Base-by-base conservation (phyloP, 92 coral and sea anemone species). In the Phenganax stokvisi region DNA sequence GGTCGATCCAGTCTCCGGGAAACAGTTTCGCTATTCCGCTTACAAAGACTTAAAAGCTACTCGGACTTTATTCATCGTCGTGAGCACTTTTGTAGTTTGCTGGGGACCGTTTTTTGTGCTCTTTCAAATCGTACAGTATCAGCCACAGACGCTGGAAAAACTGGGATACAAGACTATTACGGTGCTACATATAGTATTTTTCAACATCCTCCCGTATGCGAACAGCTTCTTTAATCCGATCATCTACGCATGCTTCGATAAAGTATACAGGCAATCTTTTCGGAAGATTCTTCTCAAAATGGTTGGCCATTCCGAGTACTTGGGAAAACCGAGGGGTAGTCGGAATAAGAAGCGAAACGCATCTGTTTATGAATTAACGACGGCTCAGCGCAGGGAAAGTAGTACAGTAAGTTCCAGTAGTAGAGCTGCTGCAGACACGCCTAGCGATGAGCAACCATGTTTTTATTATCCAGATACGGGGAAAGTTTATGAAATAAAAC, bases 151-250 rank as follows among this genome's bases (percentile, higher is more conserved):
- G 6, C 20, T 85, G 29, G 0, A 3, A 7, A 20, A n/a, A 16
- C 79, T 89, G 12, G 51, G 69, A 4, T 54, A 74, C 6, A 80
- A 79, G 10, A 84, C 91, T 81, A 52, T 58, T 77, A 74, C 28
- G 9, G 75, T 86, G 13, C 27, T 85, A 9, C 52, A 80, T 51
- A 72, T 80, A 54, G 12, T 87, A 54, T 88, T 89, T 80, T 64
- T 81, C 56, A 55, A 75, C 10, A 75, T 92, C 16, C 72, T 92
- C 73, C 99, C 99, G 51, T 92, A 90, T 77, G 85, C 92, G 8
- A 96, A 96, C 89, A 89, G 92, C 28, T 91, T 97, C 81, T 90
- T 91, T 47, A 96, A 96, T 81, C 99, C 99, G 6, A 82, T 96
- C 63, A 96, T 96, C 77, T 96, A 96, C 63, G 99, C 99, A 29